Evolutionary conservation across 92 coral and sea anemone species (phyloP).

Genomic region (Scolanthus callimorphus): DNA sequence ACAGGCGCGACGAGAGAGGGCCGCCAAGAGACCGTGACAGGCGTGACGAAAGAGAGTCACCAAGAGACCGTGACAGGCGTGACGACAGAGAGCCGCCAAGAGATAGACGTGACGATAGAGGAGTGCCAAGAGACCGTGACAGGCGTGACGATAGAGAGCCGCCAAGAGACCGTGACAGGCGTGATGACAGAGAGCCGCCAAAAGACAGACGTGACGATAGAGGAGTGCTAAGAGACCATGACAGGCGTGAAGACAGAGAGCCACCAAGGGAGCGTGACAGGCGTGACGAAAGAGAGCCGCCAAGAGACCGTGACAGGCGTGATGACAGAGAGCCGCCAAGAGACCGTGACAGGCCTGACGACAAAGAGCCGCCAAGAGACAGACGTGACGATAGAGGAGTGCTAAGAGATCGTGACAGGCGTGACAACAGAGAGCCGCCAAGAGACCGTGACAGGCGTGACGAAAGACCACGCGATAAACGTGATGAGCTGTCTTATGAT

Average conservation of each 20-base stretch:
- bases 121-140: slow-evolving; percentile 6
- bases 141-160: too few species aligned
- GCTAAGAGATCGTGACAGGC: slow-evolving; percentile 3
- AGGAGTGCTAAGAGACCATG: slow-evolving; percentile 10
- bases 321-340: not conserved
- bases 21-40: slow-evolving; percentile 1
- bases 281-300: too few species aligned
- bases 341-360: not conserved
- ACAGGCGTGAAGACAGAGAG: slow-evolving; percentile 4
- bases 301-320: not conserved
- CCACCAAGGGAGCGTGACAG: too few species aligned
- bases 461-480: slow-evolving; percentile 6
- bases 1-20: slow-evolving; percentile 3
- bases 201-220: too few species aligned
- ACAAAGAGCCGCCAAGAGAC: slow-evolving; percentile 2
- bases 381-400: not conserved
- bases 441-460: slow-evolving; percentile 13
- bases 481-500: too few species aligned
- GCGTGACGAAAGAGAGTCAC: not conserved
- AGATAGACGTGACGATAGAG: slow-evolving; percentile 4
- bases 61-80: slow-evolving; percentile 2
- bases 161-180: slow-evolving; percentile 3
- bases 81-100: not conserved
- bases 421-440: not conserved
- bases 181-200: not conserved